phyloP scores from a whole-genome alignment of 2,797 vertebrate species.

The Loriculus beryllinus region DNA sequence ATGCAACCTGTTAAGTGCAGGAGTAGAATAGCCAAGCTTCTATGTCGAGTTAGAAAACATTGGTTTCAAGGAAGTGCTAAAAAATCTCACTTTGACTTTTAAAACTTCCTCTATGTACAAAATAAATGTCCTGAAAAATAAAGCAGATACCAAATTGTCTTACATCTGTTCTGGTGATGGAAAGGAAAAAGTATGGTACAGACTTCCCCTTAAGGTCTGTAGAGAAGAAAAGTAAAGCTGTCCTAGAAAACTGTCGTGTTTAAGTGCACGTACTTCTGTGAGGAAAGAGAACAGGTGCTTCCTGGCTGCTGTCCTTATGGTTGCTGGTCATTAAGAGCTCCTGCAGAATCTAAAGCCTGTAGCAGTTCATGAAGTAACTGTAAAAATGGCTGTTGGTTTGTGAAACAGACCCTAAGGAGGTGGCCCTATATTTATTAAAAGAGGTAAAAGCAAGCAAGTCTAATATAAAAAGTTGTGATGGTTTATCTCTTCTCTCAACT shows the following conservation, averaged over 20 bases:
- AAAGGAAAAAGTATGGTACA: background rate
- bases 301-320: background rate
- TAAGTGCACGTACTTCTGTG: background rate
- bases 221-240: background rate
- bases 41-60: background rate
- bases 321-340: background rate
- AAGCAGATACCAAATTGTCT: background rate
- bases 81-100: background rate
- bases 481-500: background rate
- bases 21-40: background rate
- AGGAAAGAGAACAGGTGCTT: background rate
- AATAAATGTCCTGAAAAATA: background rate
- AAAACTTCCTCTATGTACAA: background rate
- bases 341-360: background rate
- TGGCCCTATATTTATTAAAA: background rate
- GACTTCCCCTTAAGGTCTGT: background rate
- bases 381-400: background rate
- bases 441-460: background rate
- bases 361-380: background rate
- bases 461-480: background rate
- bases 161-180: background rate
- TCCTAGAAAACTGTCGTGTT: background rate
- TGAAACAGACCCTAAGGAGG: background rate
- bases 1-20: constrained; percentile 78
- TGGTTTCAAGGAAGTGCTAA: background rate